Evolutionary conservation across 2,797 vertebrate species (phyloP).

Genomic region (Crax fasciolata): DNA sequence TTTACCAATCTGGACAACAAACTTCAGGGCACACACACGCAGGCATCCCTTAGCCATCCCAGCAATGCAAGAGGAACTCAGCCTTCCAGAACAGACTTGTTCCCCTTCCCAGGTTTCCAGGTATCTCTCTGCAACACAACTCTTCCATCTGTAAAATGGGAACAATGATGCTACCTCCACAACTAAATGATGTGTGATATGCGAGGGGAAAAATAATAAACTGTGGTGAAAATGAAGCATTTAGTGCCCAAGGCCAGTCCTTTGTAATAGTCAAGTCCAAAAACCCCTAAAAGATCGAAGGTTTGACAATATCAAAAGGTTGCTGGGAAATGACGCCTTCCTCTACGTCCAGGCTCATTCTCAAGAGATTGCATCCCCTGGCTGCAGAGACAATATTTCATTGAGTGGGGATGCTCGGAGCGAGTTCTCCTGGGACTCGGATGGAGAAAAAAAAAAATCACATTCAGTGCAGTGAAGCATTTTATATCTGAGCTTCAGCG

Average conservation of each 20-base stretch:
- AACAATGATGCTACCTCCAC: neutral
- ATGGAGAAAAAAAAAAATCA: slow-evolving; percentile 21
- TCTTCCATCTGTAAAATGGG: neutral
- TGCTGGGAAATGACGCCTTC: neutral
- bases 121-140: neutral
- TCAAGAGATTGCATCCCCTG: slow-evolving; percentile 45
- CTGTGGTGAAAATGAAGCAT: neutral
- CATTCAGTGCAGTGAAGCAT: slow-evolving; percentile 52
- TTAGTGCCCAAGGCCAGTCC: neutral
- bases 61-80: neutral
- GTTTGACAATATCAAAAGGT: slow-evolving; percentile 29
- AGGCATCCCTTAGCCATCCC: neutral
- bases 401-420: slow-evolving; percentile 24
- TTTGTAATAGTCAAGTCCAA: neutral
- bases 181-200: neutral
- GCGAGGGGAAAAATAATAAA: neutral
- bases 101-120: neutral
- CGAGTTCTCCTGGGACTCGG: slow-evolving; percentile 26
- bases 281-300: neutral
- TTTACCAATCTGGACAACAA: neutral
- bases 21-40: fast-evolving
- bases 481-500: slow-evolving; percentile 20
- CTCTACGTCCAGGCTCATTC: slow-evolving; percentile 23
- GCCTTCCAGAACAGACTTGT: neutral
- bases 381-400: slow-evolving; percentile 67